phyloP scores from a whole-genome alignment of 1,140 invertebrate genomes.

The Paraescarpia echinospica region DNA sequence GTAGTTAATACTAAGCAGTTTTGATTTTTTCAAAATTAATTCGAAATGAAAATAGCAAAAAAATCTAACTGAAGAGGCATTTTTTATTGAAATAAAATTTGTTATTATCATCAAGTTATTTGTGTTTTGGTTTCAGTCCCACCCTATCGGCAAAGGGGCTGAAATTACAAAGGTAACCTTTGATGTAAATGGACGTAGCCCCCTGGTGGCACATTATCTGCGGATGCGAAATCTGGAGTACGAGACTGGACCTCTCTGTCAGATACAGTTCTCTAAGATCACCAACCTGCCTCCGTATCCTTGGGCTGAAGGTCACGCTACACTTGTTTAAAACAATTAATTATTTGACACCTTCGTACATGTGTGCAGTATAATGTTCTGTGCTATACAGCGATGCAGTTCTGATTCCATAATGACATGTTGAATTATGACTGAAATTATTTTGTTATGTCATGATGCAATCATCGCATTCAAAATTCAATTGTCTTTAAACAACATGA shows the following conservation, averaged over 20 bases:
- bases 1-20: too few relatives aligned
- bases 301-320: constrained; percentile 28
- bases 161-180: constrained; percentile 42
- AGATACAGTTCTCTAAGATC: constrained; percentile 43
- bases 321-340: not conserved
- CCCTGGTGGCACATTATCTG: constrained; percentile 48
- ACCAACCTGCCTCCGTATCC: constrained; percentile 51
- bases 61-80: too few relatives aligned
- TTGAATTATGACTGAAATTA: not conserved
- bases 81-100: not conserved
- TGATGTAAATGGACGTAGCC: constrained; percentile 44
- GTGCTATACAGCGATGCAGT: too few relatives aligned
- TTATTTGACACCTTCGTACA: not conserved
- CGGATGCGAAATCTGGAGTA: constrained; percentile 38
- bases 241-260: constrained; percentile 35
- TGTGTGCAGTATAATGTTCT: too few relatives aligned
- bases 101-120: not conserved
- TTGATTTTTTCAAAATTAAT: too few relatives aligned
- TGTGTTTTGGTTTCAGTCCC: constrained; percentile 40
- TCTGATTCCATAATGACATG: too few relatives aligned
- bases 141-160: constrained; percentile 46
- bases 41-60: too few relatives aligned
- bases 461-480: too few relatives aligned
- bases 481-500: too few relatives aligned
- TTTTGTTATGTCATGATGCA: not conserved